Conservation (phyloP, 2,888 invertebrate genomes). For the Choreutis nemorana region DNA sequence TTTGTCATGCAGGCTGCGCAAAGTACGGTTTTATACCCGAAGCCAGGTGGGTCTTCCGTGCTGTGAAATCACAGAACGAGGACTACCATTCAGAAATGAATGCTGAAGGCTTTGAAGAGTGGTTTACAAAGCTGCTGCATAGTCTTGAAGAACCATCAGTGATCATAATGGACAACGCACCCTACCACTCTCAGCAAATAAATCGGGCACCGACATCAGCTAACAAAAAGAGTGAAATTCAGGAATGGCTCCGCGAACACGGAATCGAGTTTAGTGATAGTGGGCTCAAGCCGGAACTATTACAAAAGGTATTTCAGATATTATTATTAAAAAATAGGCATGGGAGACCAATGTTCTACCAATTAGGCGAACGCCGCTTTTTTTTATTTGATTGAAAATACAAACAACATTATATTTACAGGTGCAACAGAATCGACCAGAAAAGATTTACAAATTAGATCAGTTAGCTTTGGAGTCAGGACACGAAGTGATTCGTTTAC, state of each 20-base stretch:
- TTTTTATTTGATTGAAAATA: too few relatives aligned
- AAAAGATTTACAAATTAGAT: slow-evolving; percentile 1
- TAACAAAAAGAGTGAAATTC: slow-evolving; percentile 6
- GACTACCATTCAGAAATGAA: slow-evolving; percentile 10
- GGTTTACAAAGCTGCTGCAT: slow-evolving; percentile 6
- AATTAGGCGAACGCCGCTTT: too few relatives aligned
- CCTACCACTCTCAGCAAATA: slow-evolving; percentile 9
- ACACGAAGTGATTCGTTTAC: slow-evolving; percentile 5
- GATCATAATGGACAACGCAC: slow-evolving; percentile 10
- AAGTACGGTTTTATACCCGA: slow-evolving; percentile 8
- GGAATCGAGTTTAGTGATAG: background rate
- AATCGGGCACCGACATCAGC: slow-evolving; percentile 4
- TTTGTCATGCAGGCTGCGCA: slow-evolving; percentile 7
- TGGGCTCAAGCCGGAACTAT: slow-evolving; percentile 2
- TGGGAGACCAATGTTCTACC: too few relatives aligned
- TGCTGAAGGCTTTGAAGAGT: slow-evolving; percentile 6
- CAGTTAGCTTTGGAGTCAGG: slow-evolving; percentile 3
- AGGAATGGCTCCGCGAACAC: slow-evolving; percentile 5
- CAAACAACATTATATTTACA: too few relatives aligned
- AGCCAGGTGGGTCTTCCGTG: slow-evolving; percentile 4
- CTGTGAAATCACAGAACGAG: slow-evolving; percentile 6
- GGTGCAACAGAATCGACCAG: background rate
- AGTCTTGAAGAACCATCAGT: slow-evolving; percentile 7
- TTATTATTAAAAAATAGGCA: too few relatives aligned
- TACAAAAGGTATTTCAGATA: too few relatives aligned